A percentile compares a stretch with the other conserved stretches of the same genome.
These are phyloP conservation scores for Nyctibius grandis DNA, from an alignment of 2,797 vertebrate genomes.

Conservation along the genomic window DNA sequence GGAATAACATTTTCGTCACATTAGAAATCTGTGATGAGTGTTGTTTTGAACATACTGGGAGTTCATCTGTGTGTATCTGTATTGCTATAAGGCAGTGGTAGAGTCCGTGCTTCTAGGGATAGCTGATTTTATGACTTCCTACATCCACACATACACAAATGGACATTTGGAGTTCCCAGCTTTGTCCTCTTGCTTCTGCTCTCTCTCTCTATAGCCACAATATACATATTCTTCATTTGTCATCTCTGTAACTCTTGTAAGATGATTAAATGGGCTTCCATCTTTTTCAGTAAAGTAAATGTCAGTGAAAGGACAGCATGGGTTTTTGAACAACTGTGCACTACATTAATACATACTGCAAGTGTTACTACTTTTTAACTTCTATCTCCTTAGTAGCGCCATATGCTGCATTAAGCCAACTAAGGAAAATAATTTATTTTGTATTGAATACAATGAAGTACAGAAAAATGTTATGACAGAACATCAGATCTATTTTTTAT, in stretches of 20 bases:
- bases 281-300: not conserved
- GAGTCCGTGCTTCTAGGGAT: not conserved
- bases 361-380: not conserved
- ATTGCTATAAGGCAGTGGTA: not conserved
- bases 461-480: not conserved
- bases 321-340: not conserved
- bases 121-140: not conserved
- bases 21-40: too few species aligned
- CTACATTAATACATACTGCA: not conserved
- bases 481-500: not conserved
- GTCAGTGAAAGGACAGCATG: not conserved
- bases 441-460: not conserved
- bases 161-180: not conserved
- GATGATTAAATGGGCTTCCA: not conserved
- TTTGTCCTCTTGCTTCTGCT: not conserved
- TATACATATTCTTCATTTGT: not conserved
- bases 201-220: not conserved
- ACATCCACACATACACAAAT: fast-evolving
- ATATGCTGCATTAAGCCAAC: not conserved
- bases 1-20: not conserved
- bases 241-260: not conserved
- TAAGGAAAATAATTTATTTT: not conserved
- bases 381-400: not conserved
- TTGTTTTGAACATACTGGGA: not conserved
- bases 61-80: not conserved